Evolutionary conservation across 1,140 invertebrate species (phyloP), one percentile per base, ranked within the genome.

Genomic region (Lepidostoma basale): DNA sequence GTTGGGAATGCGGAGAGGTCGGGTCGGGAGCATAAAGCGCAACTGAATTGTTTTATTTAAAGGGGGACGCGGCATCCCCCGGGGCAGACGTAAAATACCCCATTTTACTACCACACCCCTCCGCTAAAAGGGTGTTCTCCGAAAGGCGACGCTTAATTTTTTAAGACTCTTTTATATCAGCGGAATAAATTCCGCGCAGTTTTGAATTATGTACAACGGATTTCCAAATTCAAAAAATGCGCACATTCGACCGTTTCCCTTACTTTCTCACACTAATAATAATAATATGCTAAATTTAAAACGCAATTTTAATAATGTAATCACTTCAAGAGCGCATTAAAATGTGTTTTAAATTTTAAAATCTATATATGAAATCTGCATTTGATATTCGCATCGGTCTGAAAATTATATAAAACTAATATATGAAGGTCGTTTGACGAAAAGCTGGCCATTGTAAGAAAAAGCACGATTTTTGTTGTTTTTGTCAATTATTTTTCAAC

Each of bases 41-140:
- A 70, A 70, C 68, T 65, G 68, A 70, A 70, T 70, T 70, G 68
- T 70, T 70, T 70, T 70, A 70, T 70, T 70, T 70, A 70, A 70
- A 70, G 58, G 68, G 68, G 68, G 47, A 59, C 47, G 23, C 26
- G n/a, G 36, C 44, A 23, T 58, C 56, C 45, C 68, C 63, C 68
- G 56, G 36, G 56, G 54, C 68, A 62, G 56, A 70, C 68, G 63
- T 70, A 70, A 70, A 70, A 70, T 70, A 70, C 68, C 47, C 54
- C 63, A 62, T 70, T 70, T 70, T 70, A 70, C 64, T 47, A 62
- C 67, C 67, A 28, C 60, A 20, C 56, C 36, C 56, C 56, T 30
- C 30, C 52, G 56, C 30, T 28, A 33, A 45, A 39, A 28, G 59
- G 39, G 59, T 62, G 59, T 60, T n/a, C 22, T 25, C 56, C 40